Percentiles rank a stretch among this genome's conserved stretches.
These are phyloP conservation scores for Lota lota DNA, from an alignment of 2,113 vertebrate species.

Conservation along the genomic window DNA sequence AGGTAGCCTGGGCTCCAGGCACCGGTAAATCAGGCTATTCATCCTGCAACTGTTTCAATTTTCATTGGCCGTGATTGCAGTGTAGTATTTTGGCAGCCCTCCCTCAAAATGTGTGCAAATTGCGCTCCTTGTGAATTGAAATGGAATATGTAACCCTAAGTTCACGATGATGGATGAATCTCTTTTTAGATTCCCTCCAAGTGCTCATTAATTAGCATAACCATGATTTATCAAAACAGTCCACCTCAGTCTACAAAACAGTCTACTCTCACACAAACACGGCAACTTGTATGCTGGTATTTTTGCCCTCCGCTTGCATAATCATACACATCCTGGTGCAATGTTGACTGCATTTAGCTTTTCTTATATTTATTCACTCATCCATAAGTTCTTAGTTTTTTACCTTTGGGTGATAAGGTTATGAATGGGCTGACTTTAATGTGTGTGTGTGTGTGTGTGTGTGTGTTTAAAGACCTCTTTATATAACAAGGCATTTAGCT, in stretches of 20 bases:
- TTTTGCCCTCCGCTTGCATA: conserved; percentile 28
- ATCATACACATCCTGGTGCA: conserved; percentile 7
- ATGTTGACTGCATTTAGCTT: no score
- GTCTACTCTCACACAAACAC: not conserved
- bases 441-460: no score
- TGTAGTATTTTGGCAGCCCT: conserved; percentile 22
- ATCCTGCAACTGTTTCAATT: conserved; percentile 67
- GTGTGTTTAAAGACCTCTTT: no score
- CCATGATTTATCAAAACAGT: conserved; percentile 43
- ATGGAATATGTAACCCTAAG: conserved; percentile 49
- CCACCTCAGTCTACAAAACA: not conserved
- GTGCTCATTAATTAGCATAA: conserved; percentile 47
- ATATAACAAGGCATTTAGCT: no score
- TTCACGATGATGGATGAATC: conserved; percentile 39
- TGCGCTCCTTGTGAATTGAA: conserved; percentile 12
- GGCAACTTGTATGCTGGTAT: conserved; percentile 9
- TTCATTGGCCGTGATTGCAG: conserved; percentile 33
- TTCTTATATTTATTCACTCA: no score
- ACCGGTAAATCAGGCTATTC: conserved; percentile 67
- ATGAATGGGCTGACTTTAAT: no score
- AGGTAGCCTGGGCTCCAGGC: conserved; percentile 44
- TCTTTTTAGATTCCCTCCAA: conserved; percentile 42
- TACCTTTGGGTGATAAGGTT: no score
- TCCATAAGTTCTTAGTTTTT: no score
- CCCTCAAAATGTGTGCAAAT: conserved; percentile 27